Evolutionary conservation across 2,797 vertebrate species (phyloP).

Genomic region (Naso thynnoides): DNA sequence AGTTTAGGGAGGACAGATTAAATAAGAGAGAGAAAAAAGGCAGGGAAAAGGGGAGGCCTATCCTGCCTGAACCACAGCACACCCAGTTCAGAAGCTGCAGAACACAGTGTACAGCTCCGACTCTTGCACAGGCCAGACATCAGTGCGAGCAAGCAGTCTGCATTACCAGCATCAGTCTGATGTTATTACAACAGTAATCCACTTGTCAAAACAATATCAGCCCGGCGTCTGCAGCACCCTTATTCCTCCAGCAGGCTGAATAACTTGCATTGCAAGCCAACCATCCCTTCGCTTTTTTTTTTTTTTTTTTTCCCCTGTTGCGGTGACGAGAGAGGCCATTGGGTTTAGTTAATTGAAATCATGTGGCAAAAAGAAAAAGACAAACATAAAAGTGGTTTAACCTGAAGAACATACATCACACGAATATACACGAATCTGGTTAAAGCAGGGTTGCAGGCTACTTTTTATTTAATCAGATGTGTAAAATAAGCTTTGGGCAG

Average conservation of each 20-base stretch:
- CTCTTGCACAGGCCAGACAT: conserved; percentile 54
- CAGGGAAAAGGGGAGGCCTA: conserved; percentile 32
- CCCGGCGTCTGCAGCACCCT: conserved; percentile 63
- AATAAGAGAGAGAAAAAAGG: conserved; percentile 31
- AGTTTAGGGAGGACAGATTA: conserved; percentile 47
- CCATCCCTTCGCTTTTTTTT: not conserved
- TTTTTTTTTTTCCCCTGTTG: no score
- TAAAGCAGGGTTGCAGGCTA: not conserved
- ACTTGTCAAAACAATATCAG: conserved; percentile 79
- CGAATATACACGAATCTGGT: not conserved
- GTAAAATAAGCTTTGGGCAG: not conserved
- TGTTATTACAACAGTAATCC: conserved; percentile 79
- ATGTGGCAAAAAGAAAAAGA: not conserved
- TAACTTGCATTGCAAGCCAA: conserved; percentile 54
- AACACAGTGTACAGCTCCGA: conserved; percentile 56
- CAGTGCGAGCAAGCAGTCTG: conserved; percentile 73
- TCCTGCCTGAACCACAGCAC: conserved; percentile 47
- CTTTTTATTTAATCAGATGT: not conserved
- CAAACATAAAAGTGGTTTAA: conserved; percentile 9
- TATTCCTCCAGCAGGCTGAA: conserved; percentile 59
- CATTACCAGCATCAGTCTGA: conserved; percentile 71
- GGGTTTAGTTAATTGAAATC: conserved; percentile 31
- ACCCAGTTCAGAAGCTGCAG: conserved; percentile 52
- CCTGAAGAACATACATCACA: not conserved
- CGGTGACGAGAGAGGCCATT: conserved; percentile 29